Base-by-base conservation (phyloP, 2,113 vertebrate species). In the Canis aureus region DNA sequence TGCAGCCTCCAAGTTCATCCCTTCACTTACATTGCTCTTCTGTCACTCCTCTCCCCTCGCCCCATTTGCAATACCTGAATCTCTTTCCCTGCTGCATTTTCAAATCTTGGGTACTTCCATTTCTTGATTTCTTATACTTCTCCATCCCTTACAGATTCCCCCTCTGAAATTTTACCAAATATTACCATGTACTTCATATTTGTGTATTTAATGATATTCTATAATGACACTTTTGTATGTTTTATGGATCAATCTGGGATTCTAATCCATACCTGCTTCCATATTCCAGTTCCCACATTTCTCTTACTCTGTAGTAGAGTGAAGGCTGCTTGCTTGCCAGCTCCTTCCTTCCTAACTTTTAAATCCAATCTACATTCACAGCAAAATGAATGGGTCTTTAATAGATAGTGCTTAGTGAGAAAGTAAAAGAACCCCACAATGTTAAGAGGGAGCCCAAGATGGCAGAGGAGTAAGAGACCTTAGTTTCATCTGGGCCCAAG, bases 381-480 rank as follows among this genome's bases (percentile, higher is more conserved):
- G 53, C 6, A 82, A 91, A 59, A 53, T 38, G 17, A 89, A 32
- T 35, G 11, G n/a, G 27, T 51, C 32, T 88, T 92, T 69, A 91
- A 91, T 49, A 66, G 35, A 79, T 23, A 91, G n/a, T 43, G 49
- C 8, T 90, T 79, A 93, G 62, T 86, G 17, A 67, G 78, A 95
- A 84, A 43, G 27, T 16, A 35, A n/a, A 66, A 83, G 38, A 85
- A 53, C 7, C 43, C 43, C 11, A 92, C 25, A 91, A 32, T 69
- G 29, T 11, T 91, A 43, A 43, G 43, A 43, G 43, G 7, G 43
- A 43, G 43, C 43, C 43, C 43, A 43, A 43, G 43, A 43, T 43
- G 43, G 43, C 43, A 43, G 43, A 43, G 43, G 43, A 43, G 43
- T 43, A 43, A 43, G 43, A 43, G 43, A 43, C 43, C 43, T 43